Base-by-base conservation (phyloP, 2,888 invertebrate species). In the Eledona agricola region DNA sequence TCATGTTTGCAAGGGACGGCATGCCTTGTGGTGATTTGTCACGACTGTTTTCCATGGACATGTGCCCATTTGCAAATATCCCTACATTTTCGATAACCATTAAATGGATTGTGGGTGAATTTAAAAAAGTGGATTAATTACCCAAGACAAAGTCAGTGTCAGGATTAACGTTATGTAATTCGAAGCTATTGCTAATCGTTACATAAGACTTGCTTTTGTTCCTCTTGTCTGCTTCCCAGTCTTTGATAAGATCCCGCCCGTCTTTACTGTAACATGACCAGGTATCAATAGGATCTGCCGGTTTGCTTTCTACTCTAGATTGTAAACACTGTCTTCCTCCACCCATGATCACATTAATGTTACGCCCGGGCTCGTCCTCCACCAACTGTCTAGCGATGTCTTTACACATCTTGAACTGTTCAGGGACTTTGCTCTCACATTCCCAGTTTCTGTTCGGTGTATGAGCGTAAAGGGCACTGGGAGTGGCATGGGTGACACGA, bases 401-500 rank as follows among this genome's bases (percentile, higher is more conserved):
- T 70, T 89, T 88, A 71, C 94, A 94, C 2, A 72, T 71, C 4
- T 69, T 66, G 1, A 79, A 78, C 0, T 72, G 72, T 7, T 66
- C 51, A 0, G 89, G 87, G 73, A 91, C 83, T 20, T 66, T 79
- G 0, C 80, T 78, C 59, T 93, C 92, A 62, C 91, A 90, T 70
- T 93, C 93, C 93, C 93, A 93, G 4, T 80, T 78, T 1, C 93
- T 79, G 69, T 87, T 81, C 0, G 91, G 79, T 0, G 83, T 81
- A 71, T 90, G 89, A 0, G 92, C 89, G 69, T 90, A 94, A 1
- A 91, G 67, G 0, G 91, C 89, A 2, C 84, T 86, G 0, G 94
- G 93, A 0, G 94, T 93, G 0, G 93, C 94, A 70, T 94, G 93
- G 0, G 93, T 93, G 1, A 95, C 87, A 34, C 93, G 81, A 35